Conservation (phyloP, 1,140 invertebrate genomes). For the Manduca sexta region DNA sequence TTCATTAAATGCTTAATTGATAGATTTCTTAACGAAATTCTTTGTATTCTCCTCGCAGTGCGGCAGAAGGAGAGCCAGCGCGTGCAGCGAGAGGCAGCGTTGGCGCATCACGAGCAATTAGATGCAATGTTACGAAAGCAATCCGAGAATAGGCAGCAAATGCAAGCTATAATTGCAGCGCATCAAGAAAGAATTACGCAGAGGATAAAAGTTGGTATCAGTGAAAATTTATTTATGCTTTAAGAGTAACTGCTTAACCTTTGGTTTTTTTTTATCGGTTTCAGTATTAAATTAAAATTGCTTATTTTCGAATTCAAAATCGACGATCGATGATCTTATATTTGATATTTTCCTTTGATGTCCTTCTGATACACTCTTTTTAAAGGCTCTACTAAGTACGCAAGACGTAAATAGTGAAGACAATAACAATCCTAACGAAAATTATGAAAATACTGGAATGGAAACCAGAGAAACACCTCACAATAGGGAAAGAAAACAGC, state of each 20-base stretch:
- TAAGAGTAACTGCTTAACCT: no score
- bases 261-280: no score
- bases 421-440: conserved; percentile 9
- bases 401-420: conserved; percentile 24
- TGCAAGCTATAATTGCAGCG: conserved; percentile 61
- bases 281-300: not conserved
- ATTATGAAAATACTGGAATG: conserved; percentile 8
- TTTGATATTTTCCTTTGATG: no score
- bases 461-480: conserved; percentile 39
- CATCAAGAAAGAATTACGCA: conserved; percentile 67
- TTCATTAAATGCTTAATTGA: no score
- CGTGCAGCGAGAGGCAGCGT: conserved; percentile 54
- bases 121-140: conserved; percentile 56
- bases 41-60: conserved; percentile 26
- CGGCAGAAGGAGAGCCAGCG: conserved; percentile 62
- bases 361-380: conserved; percentile 1
- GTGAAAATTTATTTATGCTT: no score
- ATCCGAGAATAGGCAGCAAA: conserved; percentile 50
- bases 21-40: no score
- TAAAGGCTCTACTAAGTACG: conserved; percentile 46
- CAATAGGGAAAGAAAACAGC: conserved; percentile 52
- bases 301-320: no score
- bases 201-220: conserved; percentile 65
- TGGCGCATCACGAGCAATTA: conserved; percentile 54
- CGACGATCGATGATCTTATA: no score